A percentile compares a stretch with the other conserved stretches of the same genome.
phyloP scores from a whole-genome alignment of 2,888 invertebrate genomes.

The Isotomurus palustris region DNA sequence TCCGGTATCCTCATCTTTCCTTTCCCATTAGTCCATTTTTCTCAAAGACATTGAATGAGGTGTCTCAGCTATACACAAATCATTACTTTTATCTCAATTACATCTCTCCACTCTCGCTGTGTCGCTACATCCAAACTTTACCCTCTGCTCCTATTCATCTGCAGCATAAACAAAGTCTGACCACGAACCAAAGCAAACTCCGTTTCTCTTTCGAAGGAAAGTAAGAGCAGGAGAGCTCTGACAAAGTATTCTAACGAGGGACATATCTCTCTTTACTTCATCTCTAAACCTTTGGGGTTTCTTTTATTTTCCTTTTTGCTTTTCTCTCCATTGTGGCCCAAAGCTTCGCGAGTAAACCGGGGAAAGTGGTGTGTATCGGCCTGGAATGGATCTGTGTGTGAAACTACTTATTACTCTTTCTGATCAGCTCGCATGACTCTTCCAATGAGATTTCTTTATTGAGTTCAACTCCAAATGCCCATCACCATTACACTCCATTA shows the following conservation, averaged over 20 bases:
- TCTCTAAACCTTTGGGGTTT: not conserved
- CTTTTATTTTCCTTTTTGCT: not conserved
- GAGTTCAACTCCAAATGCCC: not conserved
- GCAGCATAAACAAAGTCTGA: not conserved
- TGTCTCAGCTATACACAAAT: not conserved
- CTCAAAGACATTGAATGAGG: not conserved
- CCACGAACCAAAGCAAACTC: not conserved
- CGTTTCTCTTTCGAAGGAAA: not conserved
- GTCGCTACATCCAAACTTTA: not conserved
- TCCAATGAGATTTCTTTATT: constrained; percentile 1
- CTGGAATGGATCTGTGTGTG: too few species aligned
- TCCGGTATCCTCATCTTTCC: constrained; percentile 7
- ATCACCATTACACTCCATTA: constrained; percentile 1
- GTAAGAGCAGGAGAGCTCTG: not conserved
- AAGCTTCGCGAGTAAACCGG: too few species aligned
- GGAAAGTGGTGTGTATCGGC: not conserved
- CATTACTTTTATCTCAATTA: constrained; percentile 1
- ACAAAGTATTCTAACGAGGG: too few species aligned
- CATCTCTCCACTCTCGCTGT: not conserved
- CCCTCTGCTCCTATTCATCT: not conserved
- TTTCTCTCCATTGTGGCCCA: not conserved
- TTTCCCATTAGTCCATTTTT: not conserved
- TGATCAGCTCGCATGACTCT: not conserved
- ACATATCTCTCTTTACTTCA: too few species aligned
- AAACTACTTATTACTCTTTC: too few species aligned